Percentiles rank a stretch among this genome's conserved stretches.
These are phyloP conservation scores for Drosophila longiperda DNA, from an alignment of 2,888 invertebrate species.

Conservation along the genomic window DNA sequence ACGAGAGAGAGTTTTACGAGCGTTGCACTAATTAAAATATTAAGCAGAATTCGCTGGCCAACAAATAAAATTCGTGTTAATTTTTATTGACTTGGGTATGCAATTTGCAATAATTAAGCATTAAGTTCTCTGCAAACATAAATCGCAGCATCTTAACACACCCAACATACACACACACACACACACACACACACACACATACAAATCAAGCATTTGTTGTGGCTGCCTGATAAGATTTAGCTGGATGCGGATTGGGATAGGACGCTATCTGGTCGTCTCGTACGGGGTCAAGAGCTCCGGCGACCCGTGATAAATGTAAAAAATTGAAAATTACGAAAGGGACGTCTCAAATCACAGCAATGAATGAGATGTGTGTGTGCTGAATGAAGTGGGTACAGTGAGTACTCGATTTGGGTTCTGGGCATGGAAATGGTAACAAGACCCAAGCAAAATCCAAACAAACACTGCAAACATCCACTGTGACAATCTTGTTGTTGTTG, in stretches of 20 bases:
- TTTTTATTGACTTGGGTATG: constrained; percentile 67
- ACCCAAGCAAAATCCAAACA: constrained; percentile 27
- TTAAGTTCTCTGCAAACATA: constrained; percentile 56
- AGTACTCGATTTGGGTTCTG: constrained; percentile 33
- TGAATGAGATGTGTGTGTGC: constrained; percentile 69
- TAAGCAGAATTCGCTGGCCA: constrained; percentile 57
- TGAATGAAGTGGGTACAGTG: constrained; percentile 76
- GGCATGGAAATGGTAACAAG: constrained; percentile 43
- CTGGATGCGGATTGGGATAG: neutral
- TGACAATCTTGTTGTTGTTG: constrained; percentile 43
- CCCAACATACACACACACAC: neutral
- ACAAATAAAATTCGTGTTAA: constrained; percentile 71
- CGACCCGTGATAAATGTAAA: constrained; percentile 69
- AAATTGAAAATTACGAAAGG: constrained; percentile 67
- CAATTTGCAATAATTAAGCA: constrained; percentile 82
- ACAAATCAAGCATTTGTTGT: constrained; percentile 38
- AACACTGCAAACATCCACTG: constrained; percentile 43
- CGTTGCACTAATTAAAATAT: constrained; percentile 66
- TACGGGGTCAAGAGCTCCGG: constrained; percentile 63
- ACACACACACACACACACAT: no score
- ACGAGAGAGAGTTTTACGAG: constrained; percentile 37
- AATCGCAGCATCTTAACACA: constrained; percentile 38
- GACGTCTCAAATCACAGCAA: constrained; percentile 66
- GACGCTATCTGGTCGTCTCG: constrained; percentile 26
- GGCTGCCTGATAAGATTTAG: constrained; percentile 34